A percentile compares a stretch with the other conserved stretches of the same genome.
phyloP scores from a whole-genome alignment of 2,888 invertebrate species.

The Odontocerum albicorne region DNA sequence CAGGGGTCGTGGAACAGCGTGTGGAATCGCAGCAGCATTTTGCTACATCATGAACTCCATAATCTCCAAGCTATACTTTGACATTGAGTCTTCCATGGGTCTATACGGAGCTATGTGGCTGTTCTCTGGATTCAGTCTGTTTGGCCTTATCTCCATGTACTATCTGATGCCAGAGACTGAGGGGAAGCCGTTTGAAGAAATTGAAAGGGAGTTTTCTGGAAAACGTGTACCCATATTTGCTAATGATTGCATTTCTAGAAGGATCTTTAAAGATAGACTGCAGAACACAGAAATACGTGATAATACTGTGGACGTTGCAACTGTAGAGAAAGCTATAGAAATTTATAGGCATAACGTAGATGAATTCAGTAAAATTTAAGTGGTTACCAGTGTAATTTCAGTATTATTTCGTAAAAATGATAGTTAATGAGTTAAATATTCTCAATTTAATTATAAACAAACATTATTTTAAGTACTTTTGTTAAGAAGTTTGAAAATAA shows the following conservation, averaged over 20 bases:
- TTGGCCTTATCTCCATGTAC: constrained; percentile 55
- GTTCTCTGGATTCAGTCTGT: constrained; percentile 50
- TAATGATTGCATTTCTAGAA: constrained; percentile 48
- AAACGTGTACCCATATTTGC: constrained; percentile 41
- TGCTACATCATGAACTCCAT: constrained; percentile 57
- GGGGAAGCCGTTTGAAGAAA: constrained; percentile 55
- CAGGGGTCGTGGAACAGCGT: constrained; percentile 57
- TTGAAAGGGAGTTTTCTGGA: constrained; percentile 52
- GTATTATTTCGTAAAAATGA: too few relatives aligned
- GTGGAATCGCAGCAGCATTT: constrained; percentile 56
- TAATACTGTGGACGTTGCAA: constrained; percentile 12
- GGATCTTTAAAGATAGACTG: constrained; percentile 13
- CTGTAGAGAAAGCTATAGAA: constrained; percentile 17
- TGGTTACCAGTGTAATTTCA: too few relatives aligned
- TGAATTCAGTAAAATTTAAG: constrained; percentile 9
- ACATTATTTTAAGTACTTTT: too few relatives aligned
- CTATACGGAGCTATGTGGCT: constrained; percentile 56
- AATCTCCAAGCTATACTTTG: constrained; percentile 57
- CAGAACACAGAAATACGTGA: not conserved
- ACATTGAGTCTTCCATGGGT: constrained; percentile 49
- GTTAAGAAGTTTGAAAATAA: too few relatives aligned
- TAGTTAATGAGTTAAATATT: too few relatives aligned
- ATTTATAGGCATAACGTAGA: not conserved
- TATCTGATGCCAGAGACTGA: constrained; percentile 60
- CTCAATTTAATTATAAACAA: too few relatives aligned